A percentile compares a stretch with the other conserved stretches of the same genome.
Conservation (phyloP, 2,113 vertebrate species). For the Cygnus atratus region DNA sequence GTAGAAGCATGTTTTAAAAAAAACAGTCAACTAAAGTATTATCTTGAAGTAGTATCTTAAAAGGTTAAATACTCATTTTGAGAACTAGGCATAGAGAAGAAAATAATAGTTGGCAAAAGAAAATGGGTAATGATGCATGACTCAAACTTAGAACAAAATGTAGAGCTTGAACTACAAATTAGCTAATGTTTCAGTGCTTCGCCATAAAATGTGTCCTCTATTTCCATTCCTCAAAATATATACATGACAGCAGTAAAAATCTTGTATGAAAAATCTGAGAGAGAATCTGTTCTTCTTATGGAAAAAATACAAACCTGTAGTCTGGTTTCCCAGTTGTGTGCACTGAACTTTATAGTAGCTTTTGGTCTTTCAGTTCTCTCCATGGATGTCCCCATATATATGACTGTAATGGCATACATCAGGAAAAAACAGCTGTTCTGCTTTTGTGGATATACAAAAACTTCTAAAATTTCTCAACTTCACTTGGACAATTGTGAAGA, state of each 20-base stretch:
- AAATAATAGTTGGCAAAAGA: constrained; percentile 54
- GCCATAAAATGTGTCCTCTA: neutral
- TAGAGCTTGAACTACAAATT: constrained; percentile 41
- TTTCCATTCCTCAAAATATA: constrained; percentile 10
- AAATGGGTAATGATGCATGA: constrained; percentile 51
- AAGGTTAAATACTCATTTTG: constrained; percentile 12
- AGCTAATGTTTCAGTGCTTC: constrained; percentile 30
- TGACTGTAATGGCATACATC: neutral
- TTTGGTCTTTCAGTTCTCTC: fast-evolving
- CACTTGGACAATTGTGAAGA: neutral
- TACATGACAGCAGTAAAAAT: neutral
- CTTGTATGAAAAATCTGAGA: neutral
- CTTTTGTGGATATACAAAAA: neutral
- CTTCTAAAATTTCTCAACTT: neutral
- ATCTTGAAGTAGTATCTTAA: neutral
- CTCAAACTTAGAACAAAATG: constrained; percentile 42
- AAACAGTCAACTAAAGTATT: neutral
- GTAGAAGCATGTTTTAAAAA: neutral
- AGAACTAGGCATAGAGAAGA: neutral
- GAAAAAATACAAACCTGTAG: neutral
- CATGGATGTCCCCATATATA: fast-evolving
- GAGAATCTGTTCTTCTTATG: neutral
- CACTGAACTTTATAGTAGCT: neutral
- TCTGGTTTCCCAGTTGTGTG: neutral
- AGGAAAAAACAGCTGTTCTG: neutral